A percentile compares a stretch with the other conserved stretches of the same genome.
phyloP scores from a whole-genome alignment of 2,113 vertebrate species.

The Alethe diademata region DNA sequence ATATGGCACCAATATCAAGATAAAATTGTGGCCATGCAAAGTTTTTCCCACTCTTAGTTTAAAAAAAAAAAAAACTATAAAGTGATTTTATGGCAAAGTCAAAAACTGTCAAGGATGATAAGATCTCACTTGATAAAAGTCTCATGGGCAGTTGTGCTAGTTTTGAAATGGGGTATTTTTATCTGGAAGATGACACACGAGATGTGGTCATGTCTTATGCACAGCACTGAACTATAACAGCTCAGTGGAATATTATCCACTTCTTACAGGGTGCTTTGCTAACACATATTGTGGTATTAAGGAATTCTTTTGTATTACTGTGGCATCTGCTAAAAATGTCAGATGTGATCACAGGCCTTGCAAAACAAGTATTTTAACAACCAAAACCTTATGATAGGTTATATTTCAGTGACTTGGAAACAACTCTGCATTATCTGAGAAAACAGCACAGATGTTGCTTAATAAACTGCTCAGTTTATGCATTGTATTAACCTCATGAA shows the following conservation, averaged over 20 bases:
- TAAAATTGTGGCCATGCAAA: neutral
- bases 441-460: constrained; percentile 80
- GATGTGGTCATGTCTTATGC: neutral
- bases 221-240: neutral
- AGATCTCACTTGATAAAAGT: neutral
- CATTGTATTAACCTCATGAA: constrained; percentile 78
- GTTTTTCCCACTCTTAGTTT: neutral
- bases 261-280: neutral
- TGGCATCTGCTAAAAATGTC: constrained; percentile 66
- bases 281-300: constrained; percentile 11
- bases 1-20: constrained; percentile 69
- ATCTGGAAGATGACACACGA: neutral
- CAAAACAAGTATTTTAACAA: constrained; percentile 73
- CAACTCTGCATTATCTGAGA: constrained; percentile 69
- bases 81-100: neutral
- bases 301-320: constrained; percentile 49
- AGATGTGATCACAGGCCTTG: constrained; percentile 66
- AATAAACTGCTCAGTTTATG: constrained; percentile 72
- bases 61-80: neutral
- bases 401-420: constrained; percentile 76
- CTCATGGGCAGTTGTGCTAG: neutral
- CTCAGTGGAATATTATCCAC: neutral
- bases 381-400: constrained; percentile 72
- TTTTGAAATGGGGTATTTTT: neutral
- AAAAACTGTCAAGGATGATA: neutral